A percentile compares a stretch with the other conserved stretches of the same genome.
These are phyloP conservation scores for Trachelus stipa DNA, from an alignment of 2,888 invertebrate genomes.

Conservation along the genomic window DNA sequence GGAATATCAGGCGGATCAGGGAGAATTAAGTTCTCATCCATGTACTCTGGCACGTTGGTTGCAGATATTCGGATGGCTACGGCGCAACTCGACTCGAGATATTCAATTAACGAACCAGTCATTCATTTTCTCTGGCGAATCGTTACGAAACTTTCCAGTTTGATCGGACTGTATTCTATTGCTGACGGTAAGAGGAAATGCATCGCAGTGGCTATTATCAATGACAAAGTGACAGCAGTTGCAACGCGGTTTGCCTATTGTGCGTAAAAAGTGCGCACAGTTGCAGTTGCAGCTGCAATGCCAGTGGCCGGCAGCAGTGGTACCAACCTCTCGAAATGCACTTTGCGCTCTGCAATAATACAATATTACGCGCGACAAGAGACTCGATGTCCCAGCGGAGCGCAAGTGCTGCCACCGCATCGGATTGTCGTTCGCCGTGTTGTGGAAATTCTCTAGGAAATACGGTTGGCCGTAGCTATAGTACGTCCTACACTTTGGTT, in stretches of 20 bases:
- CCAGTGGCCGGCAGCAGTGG: background rate
- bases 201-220: background rate
- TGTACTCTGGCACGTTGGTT: background rate
- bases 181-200: background rate
- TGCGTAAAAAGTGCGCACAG: background rate
- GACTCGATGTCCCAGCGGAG: background rate
- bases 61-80: background rate
- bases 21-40: background rate
- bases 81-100: background rate
- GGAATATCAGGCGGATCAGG: background rate
- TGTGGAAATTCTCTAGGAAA: background rate
- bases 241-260: background rate
- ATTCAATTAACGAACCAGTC: background rate
- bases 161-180: background rate
- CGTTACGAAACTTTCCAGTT: background rate
- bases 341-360: slow-evolving; percentile 24
- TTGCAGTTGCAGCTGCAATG: background rate
- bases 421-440: background rate
- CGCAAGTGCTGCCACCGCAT: background rate
- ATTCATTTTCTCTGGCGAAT: background rate
- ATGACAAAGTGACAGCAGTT: background rate
- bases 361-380: slow-evolving; percentile 9
- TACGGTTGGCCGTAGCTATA: background rate
- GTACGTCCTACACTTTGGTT: background rate
- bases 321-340: background rate